Evolutionary conservation across 1,140 invertebrate genomes (phyloP), one percentile per base, ranked within the genome.

Genomic region (Melitaea cinxia): DNA sequence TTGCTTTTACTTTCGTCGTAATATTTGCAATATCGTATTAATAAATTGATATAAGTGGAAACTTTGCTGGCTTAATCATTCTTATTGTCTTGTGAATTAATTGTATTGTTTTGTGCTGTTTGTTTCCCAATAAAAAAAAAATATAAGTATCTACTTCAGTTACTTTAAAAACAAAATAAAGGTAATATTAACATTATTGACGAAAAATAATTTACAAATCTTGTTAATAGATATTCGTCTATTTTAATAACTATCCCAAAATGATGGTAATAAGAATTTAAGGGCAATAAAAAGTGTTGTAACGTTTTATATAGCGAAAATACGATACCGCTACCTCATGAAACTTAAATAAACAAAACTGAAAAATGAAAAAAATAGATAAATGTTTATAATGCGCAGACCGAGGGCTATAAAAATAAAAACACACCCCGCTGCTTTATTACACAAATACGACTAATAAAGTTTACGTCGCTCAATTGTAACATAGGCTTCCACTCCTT

Each of bases 361-460:
- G 60, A 71, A 62, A 21, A 70, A 33, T 42, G 42, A 39, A 53
- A 56, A 39, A 52, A 75, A 70, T 67, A 70, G 64, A 72, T 63
- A 63, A 68, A 75, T 57, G n/a, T n/a, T n/a, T n/a, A n/a, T n/a
- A n/a, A 73, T 23, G 19, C 67, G 57, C 68, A 66, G 15, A 45
- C 37, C 33, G 58, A 54, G 60, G 69, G 67, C 62, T 64, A 72
- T 75, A 78, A 73, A 78, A 80, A 78, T 66, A 80, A 57, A 75
- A 71, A 77, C 67, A 75, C 78, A 65, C 76, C 76, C 77, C 69
- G 60, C 61, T 68, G 70, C 72, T 85, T 81, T 77, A 83, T 76
- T 75, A 72, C 69, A 70, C 70, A 73, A 77, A 78, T 78, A 79
- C 75, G 75, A 80, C 80, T 75, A 85, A 86, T 84, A 83, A 85